phyloP scores from a whole-genome alignment of 2,797 vertebrate species.

The Xenopus petersii region DNA sequence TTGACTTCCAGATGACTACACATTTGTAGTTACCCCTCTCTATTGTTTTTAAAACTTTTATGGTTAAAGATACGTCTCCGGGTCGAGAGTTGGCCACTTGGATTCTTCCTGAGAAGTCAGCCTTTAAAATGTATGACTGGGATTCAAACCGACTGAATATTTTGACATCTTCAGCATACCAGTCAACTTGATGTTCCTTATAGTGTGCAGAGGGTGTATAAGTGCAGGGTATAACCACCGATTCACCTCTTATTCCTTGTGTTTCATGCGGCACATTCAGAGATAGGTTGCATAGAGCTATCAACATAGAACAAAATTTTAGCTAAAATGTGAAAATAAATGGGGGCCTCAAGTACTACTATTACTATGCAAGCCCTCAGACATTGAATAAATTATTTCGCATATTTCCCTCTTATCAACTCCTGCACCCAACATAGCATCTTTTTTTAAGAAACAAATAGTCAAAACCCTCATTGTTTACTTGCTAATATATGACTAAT shows the following conservation, averaged over 20 bases:
- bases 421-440: too few relatives aligned
- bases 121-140: slow-evolving; percentile 1
- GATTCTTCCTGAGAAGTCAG: background rate
- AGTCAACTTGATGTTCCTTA: background rate
- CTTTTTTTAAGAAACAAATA: too few relatives aligned
- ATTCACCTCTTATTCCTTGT: background rate
- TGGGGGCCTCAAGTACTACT: too few relatives aligned
- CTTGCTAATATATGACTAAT: too few relatives aligned
- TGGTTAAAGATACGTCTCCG: slow-evolving; percentile 23
- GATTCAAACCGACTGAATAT: background rate
- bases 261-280: background rate
- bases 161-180: background rate
- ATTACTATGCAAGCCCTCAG: too few relatives aligned
- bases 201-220: slow-evolving; percentile 3
- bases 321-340: background rate
- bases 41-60: background rate
- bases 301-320: background rate
- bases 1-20: slow-evolving; percentile 19
- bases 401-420: too few relatives aligned
- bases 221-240: slow-evolving; percentile 27
- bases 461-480: too few relatives aligned
- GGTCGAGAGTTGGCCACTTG: background rate
- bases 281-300: slow-evolving; percentile 14
- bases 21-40: slow-evolving; percentile 14
- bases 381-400: too few relatives aligned